Evolutionary conservation across 2,113 vertebrate genomes (phyloP), one percentile per base, ranked within the genome.

Genomic region (Suricata suricatta): DNA sequence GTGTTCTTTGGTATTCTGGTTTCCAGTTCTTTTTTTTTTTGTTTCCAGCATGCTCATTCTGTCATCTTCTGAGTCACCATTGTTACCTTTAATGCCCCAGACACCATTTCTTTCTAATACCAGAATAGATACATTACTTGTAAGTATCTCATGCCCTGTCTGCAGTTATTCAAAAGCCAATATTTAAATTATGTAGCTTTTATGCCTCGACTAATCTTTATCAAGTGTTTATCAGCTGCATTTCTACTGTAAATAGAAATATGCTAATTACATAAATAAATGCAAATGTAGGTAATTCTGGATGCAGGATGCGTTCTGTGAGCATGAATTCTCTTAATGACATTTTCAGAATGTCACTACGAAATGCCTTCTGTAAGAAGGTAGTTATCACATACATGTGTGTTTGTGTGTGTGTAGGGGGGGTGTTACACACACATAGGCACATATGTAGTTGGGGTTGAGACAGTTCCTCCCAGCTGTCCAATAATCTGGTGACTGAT

Each of bases 241-340:
- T 95, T 94, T 91, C 83, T 92, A 1, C 80, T 72, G 89, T 29
- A 96, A 76, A 76, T 76, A 77, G 41, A 77, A 77, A 77, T 47
- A 77, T 47, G 41, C 27, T 77, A n/a, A 76, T 60, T 92, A 35
- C 41, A 44, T 60, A 84, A 44, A 82, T 72, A 68, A 96, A 93
- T 50, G 25, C 68, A 84, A 38, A 74, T 64, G 21, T 52, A 88
- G 54, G 52, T 64, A 74, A 83, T 89, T 93, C 29, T 81, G 44
- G 38, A 33, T 52, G 12, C 71, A 60, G 33, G 29, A 81, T 82
- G 44, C 66, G 33, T 79, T 74, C 72, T 89, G 13, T 82, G 90
- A 89, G 76, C 84, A 71, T 38, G 76, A 89, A 81, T 90, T 69
- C 50, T 72, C 11, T 50, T 88, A 54, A n/a, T 27, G 33, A 77